Percentiles rank a stretch among this genome's conserved stretches.
Conservation (phyloP, 2,888 invertebrate genomes). For the Pyrochroa serraticornis region DNA sequence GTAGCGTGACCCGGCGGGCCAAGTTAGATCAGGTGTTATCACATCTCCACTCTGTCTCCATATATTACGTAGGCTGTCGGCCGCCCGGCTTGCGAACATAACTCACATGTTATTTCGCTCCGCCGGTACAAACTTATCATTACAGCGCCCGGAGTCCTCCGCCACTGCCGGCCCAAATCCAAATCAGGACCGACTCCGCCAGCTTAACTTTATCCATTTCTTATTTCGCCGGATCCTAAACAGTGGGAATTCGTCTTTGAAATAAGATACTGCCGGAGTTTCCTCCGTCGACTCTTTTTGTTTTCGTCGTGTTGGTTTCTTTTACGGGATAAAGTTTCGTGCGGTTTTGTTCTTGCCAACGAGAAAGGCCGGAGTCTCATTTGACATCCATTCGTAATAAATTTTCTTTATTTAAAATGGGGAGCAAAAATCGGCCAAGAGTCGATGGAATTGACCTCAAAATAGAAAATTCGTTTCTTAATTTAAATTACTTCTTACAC, state of each 20-base stretch:
- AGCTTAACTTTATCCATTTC: constrained; percentile 42
- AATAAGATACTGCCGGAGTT: constrained; percentile 1
- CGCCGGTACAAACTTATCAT: constrained; percentile 42
- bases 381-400: no score
- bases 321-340: no score
- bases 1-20: constrained; percentile 42
- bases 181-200: constrained; percentile 36
- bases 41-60: constrained; percentile 53
- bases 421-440: no score
- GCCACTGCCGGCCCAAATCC: constrained; percentile 32
- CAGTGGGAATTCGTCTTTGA: constrained; percentile 4
- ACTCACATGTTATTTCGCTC: constrained; percentile 44
- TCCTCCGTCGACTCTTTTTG: background rate
- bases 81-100: constrained; percentile 39
- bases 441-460: no score
- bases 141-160: constrained; percentile 29
- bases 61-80: constrained; percentile 47
- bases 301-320: background rate
- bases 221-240: constrained; percentile 33
- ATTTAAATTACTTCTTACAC: no score
- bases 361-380: no score
- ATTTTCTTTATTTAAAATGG: no score
- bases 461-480: no score
- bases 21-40: constrained; percentile 54
- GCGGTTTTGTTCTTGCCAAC: no score